Evolutionary conservation across 2,888 invertebrate species (phyloP).

Genomic region (Caenorhabditis angaria): DNA sequence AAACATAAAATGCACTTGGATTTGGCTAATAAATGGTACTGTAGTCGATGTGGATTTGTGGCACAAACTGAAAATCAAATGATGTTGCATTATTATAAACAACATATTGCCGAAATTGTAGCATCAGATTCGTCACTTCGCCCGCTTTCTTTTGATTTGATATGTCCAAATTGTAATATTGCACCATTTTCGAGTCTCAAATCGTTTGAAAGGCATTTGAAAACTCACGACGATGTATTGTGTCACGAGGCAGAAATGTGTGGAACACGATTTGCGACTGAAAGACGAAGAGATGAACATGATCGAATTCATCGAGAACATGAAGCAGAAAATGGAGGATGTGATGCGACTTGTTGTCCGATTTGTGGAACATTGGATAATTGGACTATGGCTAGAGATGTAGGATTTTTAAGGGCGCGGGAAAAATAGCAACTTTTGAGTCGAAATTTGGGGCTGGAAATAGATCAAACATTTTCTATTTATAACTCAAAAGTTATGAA

Average conservation of each 20-base stretch:
- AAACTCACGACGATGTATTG: not conserved
- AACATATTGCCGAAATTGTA: slow-evolving; percentile 8
- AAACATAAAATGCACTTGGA: slow-evolving; percentile 23
- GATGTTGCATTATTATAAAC: slow-evolving; percentile 16
- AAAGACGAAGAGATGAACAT: not conserved
- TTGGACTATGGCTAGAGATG: slow-evolving; percentile 31
- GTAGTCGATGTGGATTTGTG: slow-evolving; percentile 16
- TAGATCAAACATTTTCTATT: too few species aligned
- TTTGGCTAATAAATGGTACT: slow-evolving; percentile 12
- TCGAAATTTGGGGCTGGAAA: not conserved
- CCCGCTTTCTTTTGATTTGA: not conserved
- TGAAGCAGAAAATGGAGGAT: slow-evolving; percentile 7
- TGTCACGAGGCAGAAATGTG: not conserved
- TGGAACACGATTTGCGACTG: not conserved
- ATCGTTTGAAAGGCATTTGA: not conserved
- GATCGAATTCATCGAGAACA: not conserved
- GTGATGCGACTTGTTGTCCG: slow-evolving; percentile 28
- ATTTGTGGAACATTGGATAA: slow-evolving; percentile 39
- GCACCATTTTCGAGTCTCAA: not conserved
- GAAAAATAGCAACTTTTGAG: not conserved
- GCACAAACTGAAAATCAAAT: slow-evolving; percentile 14
- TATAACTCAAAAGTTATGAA: too few species aligned
- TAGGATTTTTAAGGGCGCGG: not conserved
- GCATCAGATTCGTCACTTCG: not conserved
- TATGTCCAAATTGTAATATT: not conserved